Base-by-base conservation (phyloP, 2,113 vertebrate genomes). In the Shinisaurus crocodilurus region DNA sequence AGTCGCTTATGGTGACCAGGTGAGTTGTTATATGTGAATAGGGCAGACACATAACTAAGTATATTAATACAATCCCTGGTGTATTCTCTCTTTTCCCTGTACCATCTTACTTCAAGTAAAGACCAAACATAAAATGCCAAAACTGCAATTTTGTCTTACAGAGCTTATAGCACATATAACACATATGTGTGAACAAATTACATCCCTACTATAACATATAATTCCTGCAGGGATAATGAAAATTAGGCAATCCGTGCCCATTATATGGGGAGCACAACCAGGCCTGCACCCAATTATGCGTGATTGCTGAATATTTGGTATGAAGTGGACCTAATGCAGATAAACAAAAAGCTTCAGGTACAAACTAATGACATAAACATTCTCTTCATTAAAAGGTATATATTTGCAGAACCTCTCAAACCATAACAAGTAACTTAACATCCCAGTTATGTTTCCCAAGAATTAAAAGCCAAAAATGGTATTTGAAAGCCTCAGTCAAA, bases 391-490 rank as follows among this genome's bases (percentile, higher is more conserved):
- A 23, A 83, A 63, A 83, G 20, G 1, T 5, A 27, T 37, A 63
- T 34, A 37, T 63, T 60, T 86, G 89, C 72, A 87, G 37, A 87
- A 60, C n/a, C 40, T 34, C 60, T 88, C 67, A 89, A 8, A 1
- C 89, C 93, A 85, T 84, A 82, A 74, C n/a, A 74, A 74, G n/a
- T 74, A 74, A 85, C 54, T 88, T 85, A 86, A 6, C 45, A 90
- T 87, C 86, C 67, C 81, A 88, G 45, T 37, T 34, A 34, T n/a
- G 3, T 57, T 90, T 82, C 75, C 79, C 63, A 40, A 92, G 65
- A 91, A 67, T 13, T 79, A 88, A 32, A 81, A 9, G 57, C 88
- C 93, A 94, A 88, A 88, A 91, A 94, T 45, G 37, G 63, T 67
- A 83, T 88, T 37, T 45, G 27, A 45, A 87, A 32, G 9, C 2